Percentiles rank a stretch among this genome's conserved stretches.
Evolutionary conservation across 2,888 invertebrate species (phyloP).

Genomic region (Branchellion lobata): DNA sequence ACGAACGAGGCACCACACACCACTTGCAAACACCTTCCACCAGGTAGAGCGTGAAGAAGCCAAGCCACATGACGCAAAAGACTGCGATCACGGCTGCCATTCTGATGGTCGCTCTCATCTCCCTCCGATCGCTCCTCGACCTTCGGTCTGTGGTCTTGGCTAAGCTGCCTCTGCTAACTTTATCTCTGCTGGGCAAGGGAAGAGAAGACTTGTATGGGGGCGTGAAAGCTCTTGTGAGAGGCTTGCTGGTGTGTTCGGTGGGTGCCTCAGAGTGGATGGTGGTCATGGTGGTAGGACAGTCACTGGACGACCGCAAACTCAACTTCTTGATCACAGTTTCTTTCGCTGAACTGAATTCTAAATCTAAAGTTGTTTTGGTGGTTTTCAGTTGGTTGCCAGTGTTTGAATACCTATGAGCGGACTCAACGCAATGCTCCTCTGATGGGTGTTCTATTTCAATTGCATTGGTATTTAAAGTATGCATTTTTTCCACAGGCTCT

Average conservation of each 20-base stretch:
- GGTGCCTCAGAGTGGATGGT: background rate
- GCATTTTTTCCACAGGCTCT: too few species aligned
- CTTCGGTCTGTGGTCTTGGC: constrained; percentile 2
- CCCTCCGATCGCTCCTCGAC: constrained; percentile 55
- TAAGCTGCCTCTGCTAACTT: background rate
- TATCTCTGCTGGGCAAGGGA: too few species aligned
- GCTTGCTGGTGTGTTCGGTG: constrained; percentile 5
- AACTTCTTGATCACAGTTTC: too few species aligned
- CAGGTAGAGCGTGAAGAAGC: constrained; percentile 62
- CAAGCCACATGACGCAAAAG: constrained; percentile 62
- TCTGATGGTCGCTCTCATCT: constrained; percentile 61
- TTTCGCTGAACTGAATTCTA: too few species aligned
- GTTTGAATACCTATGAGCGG: too few species aligned
- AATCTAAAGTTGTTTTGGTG: too few species aligned
- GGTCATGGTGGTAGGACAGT: background rate
- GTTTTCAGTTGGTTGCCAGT: background rate
- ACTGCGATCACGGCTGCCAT: constrained; percentile 62
- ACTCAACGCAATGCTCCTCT: too few species aligned
- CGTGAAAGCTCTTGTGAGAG: constrained; percentile 33
- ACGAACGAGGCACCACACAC: constrained; percentile 55
- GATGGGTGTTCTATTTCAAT: too few species aligned
- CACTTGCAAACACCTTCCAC: constrained; percentile 56
- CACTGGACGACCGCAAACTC: background rate
- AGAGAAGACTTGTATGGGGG: background rate
- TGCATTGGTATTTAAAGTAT: too few species aligned